phyloP scores from a whole-genome alignment of 2,113 vertebrate genomes.

The Hypocryptadius cinnamomeus region DNA sequence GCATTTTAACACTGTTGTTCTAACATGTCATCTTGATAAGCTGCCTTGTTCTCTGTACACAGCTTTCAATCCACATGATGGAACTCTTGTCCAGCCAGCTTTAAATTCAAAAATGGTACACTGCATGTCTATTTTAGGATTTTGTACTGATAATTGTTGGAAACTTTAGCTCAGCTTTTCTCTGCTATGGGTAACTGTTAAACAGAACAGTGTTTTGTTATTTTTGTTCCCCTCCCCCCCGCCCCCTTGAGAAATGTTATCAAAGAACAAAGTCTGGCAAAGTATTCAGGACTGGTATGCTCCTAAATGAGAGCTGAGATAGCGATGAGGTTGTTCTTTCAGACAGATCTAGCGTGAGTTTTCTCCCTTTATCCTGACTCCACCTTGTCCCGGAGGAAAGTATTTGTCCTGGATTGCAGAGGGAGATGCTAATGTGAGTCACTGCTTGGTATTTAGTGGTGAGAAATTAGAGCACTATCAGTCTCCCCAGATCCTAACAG shows the following conservation, averaged over 20 bases:
- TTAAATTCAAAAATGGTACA: neutral
- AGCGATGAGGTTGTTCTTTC: neutral
- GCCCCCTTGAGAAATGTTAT: conserved; percentile 7
- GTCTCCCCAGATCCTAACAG: neutral
- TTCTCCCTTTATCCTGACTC: neutral
- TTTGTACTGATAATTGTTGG: conserved; percentile 21
- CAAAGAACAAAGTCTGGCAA: conserved; percentile 40
- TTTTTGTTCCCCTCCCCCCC: neutral
- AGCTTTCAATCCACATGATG: neutral
- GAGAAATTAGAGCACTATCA: neutral
- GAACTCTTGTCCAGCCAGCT: neutral
- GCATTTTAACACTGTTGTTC: neutral
- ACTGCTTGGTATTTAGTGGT: neutral
- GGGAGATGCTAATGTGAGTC: neutral
- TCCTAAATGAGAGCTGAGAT: neutral
- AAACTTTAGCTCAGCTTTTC: conserved; percentile 40
- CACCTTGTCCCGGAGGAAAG: neutral
- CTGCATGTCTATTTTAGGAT: neutral
- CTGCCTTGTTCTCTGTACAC: neutral
- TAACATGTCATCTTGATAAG: neutral
- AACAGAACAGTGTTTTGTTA: conserved; percentile 36
- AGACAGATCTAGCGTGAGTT: neutral
- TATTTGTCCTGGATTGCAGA: neutral
- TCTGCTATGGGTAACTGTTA: conserved; percentile 10
- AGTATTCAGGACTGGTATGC: neutral